phyloP scores from a whole-genome alignment of 1,140 invertebrate genomes.

The Drosophila lowei region DNA sequence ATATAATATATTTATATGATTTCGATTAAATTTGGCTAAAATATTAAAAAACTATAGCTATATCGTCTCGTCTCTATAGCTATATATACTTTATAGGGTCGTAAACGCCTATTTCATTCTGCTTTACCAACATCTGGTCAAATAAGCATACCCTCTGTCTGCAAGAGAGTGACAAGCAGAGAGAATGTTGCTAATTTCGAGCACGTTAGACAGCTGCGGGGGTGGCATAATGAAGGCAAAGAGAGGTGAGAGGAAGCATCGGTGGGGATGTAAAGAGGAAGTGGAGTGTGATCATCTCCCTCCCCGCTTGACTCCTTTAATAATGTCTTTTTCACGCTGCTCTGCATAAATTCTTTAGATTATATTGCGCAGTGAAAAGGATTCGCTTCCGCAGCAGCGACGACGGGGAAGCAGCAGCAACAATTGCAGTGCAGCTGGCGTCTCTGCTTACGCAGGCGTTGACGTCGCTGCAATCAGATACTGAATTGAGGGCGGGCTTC shows the following conservation, averaged over 20 bases:
- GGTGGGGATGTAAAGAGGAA: not conserved
- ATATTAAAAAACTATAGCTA: no score
- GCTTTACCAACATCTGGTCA: no score
- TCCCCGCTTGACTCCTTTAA: constrained; percentile 5
- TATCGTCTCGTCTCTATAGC: no score
- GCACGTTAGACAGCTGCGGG: constrained; percentile 46
- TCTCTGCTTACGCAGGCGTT: not conserved
- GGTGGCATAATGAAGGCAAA: constrained; percentile 27
- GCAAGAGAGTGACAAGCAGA: no score
- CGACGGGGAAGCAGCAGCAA: constrained; percentile 18
- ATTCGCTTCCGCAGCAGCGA: constrained; percentile 56
- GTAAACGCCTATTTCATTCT: no score
- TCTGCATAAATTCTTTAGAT: constrained; percentile 76
- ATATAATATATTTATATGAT: no score
- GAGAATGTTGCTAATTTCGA: constrained; percentile 71
- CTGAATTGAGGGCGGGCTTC: constrained; percentile 60
- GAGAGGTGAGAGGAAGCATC: constrained; percentile 4
- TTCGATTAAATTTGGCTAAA: no score
- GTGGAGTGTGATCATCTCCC: constrained; percentile 7
- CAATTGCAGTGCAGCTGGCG: constrained; percentile 42
- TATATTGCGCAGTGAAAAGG: constrained; percentile 77
- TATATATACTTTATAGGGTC: no score
- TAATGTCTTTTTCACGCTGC: constrained; percentile 55
- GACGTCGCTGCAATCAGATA: constrained; percentile 42
- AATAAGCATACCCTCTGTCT: no score